Evolutionary conservation across 92 coral and sea anemone genomes (phyloP).

Genomic region (Zoanthus solanderi): DNA sequence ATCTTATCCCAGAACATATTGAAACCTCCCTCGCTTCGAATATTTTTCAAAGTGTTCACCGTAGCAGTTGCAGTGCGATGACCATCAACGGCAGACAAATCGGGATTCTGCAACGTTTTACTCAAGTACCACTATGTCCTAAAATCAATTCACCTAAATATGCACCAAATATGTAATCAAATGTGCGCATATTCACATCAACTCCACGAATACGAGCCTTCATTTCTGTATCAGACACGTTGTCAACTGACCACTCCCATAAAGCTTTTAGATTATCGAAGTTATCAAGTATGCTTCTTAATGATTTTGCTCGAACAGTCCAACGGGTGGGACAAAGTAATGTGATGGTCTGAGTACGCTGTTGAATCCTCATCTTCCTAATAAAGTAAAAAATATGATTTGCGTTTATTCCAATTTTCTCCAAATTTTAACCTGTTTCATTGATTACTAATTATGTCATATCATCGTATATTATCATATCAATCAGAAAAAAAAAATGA

Average conservation of each 20-base stretch:
- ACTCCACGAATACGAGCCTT: constrained; percentile 9
- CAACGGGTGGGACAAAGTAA: constrained; percentile 9
- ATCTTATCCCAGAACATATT: constrained; percentile 3
- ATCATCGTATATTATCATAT: constrained; percentile 5
- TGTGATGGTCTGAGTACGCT: constrained; percentile 6
- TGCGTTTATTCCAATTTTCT: constrained; percentile 2
- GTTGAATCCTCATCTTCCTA: constrained; percentile 5
- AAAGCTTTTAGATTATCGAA: constrained; percentile 1
- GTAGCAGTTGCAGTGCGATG: constrained; percentile 10
- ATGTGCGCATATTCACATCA: constrained; percentile 5
- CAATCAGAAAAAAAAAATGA: background rate
- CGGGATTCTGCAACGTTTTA: constrained; percentile 5
- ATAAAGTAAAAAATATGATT: background rate
- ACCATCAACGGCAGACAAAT: constrained; percentile 8
- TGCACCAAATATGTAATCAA: constrained; percentile 3
- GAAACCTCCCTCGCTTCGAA: constrained; percentile 10
- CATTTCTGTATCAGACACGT: constrained; percentile 5
- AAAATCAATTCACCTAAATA: background rate
- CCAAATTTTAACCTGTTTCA: constrained; percentile 3
- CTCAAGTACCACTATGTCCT: constrained; percentile 4
- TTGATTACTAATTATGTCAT: constrained; percentile 1
- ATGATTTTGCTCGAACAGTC: constrained; percentile 1
- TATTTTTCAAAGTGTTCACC: constrained; percentile 6
- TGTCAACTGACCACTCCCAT: constrained; percentile 9
- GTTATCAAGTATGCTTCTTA: constrained; percentile 3